Percentiles rank a stretch among this genome's conserved stretches.
Evolutionary conservation across 2,888 invertebrate genomes (phyloP).

Genomic region (Mimachlamys varia): DNA sequence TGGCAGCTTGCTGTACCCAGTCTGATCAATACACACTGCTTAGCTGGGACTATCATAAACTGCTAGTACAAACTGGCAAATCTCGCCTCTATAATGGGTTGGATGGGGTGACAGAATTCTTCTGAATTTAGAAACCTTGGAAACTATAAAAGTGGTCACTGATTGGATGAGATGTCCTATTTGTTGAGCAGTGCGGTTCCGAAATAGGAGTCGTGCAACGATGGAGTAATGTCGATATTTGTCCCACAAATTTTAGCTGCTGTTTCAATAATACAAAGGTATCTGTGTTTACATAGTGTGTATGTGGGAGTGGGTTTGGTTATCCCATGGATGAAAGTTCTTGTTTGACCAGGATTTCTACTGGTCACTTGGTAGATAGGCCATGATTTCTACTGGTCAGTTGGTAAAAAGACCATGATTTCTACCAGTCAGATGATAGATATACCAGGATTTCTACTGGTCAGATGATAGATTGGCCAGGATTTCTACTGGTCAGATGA

Average conservation of each 20-base stretch:
- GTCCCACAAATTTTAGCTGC: neutral
- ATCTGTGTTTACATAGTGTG: neutral
- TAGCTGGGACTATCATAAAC: neutral
- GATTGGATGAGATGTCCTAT: neutral
- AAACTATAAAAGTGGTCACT: neutral
- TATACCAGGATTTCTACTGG: no score
- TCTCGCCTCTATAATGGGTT: neutral
- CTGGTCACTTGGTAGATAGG: no score
- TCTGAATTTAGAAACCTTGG: neutral
- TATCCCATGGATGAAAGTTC: no score
- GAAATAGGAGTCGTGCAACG: neutral
- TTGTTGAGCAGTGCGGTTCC: neutral
- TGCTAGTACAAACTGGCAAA: neutral
- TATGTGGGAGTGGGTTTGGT: slow-evolving; percentile 8
- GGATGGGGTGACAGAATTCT: neutral
- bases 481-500: no score
- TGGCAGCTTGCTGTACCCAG: neutral
- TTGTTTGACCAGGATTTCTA: no score
- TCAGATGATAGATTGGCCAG: no score
- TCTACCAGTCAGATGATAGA: no score
- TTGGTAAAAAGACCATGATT: no score
- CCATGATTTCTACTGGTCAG: no score
- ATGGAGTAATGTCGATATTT: neutral
- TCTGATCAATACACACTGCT: neutral
- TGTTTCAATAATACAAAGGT: neutral